Evolutionary conservation across 2,888 invertebrate genomes (phyloP).

Genomic region (Tillus elongatus): DNA sequence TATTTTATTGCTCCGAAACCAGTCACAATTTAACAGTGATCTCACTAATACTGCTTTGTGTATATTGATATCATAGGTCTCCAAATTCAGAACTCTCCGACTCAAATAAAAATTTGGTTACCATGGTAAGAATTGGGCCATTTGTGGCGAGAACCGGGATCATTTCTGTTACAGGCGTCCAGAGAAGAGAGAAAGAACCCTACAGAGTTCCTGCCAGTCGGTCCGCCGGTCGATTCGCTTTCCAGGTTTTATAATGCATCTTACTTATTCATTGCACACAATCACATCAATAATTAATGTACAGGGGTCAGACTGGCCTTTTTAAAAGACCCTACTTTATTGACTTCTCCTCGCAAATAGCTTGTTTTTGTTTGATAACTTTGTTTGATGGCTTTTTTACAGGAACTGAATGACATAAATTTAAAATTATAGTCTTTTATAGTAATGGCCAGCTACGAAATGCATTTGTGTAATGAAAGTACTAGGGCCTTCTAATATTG

Average conservation of each 20-base stretch:
- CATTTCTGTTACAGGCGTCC: no score
- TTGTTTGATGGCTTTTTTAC: constrained; percentile 43
- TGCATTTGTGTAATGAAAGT: not conserved
- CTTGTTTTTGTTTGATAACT: constrained; percentile 44
- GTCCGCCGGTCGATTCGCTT: constrained; percentile 23
- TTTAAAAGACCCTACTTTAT: constrained; percentile 42
- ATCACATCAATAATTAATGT: constrained; percentile 43
- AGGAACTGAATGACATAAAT: constrained; percentile 38
- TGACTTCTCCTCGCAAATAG: constrained; percentile 40
- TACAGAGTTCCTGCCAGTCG: no score
- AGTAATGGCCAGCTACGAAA: not conserved
- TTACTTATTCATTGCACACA: constrained; percentile 45
- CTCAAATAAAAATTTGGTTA: no score
- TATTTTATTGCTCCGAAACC: no score
- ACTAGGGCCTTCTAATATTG: no score
- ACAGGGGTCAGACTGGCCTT: constrained; percentile 39
- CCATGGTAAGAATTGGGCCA: no score
- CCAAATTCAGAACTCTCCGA: no score
- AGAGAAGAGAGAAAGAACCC: no score
- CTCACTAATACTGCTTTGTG: no score
- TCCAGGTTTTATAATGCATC: constrained; percentile 39
- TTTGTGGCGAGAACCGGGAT: no score
- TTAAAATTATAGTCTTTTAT: constrained; percentile 36
- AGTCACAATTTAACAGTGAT: no score
- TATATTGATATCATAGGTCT: no score